phyloP scores from a whole-genome alignment of 2,113 vertebrate genomes.

The Cebidichthys violaceus region DNA sequence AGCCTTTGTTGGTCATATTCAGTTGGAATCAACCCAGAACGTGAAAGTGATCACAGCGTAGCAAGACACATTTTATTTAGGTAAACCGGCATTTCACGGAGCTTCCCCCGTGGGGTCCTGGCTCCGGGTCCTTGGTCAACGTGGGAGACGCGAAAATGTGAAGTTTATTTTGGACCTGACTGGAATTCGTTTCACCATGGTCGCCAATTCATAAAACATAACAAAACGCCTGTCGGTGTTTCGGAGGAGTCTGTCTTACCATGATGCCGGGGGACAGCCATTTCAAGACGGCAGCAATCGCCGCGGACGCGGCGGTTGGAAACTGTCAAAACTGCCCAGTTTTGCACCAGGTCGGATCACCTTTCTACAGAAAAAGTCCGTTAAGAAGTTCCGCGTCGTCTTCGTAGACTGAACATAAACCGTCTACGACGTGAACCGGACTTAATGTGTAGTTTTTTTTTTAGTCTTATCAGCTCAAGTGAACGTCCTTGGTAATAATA shows the following conservation, averaged over 20 bases:
- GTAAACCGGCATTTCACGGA: constrained; percentile 45
- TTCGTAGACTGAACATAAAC: background rate
- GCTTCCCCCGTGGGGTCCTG: constrained; percentile 47
- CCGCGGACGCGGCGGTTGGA: constrained; percentile 81
- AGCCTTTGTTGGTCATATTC: rapidly evolving
- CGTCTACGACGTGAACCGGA: background rate
- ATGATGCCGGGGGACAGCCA: constrained; percentile 96
- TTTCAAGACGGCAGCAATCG: constrained; percentile 81
- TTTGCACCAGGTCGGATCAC: constrained; percentile 86
- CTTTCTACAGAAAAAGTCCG: background rate
- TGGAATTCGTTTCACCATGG: background rate
- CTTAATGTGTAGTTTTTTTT: background rate
- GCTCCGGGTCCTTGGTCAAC: constrained; percentile 72
- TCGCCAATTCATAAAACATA: background rate
- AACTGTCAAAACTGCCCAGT: constrained; percentile 89
- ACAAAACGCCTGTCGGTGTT: background rate
- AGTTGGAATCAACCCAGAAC: rapidly evolving
- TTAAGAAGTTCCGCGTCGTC: background rate
- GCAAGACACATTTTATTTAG: background rate
- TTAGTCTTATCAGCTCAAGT: background rate
- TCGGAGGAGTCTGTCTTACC: constrained; percentile 50
- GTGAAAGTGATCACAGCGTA: rapidly evolving
- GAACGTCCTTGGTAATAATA: background rate
- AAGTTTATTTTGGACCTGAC: constrained; percentile 72
- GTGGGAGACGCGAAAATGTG: constrained; percentile 77